Evolutionary conservation across 1,140 invertebrate genomes (phyloP).

Genomic region (Trichonephila inaurata): DNA sequence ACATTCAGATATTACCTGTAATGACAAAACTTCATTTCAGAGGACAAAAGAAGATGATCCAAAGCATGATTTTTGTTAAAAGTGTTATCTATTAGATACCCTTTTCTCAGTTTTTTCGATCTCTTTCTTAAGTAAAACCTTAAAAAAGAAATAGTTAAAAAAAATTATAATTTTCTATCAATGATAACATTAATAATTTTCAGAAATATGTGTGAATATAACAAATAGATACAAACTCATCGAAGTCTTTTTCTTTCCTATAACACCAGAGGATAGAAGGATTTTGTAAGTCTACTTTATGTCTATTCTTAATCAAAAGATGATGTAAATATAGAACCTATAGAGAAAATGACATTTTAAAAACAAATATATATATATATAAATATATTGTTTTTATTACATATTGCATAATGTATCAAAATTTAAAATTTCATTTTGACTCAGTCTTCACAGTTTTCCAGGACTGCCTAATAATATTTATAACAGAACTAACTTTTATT

Average conservation of each 20-base stretch:
- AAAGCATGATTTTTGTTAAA: conserved; percentile 98
- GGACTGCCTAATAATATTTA: too few species aligned
- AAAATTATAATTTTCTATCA: conserved; percentile 72
- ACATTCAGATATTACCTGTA: conserved; percentile 83
- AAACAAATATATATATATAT: not conserved
- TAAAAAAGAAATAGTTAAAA: conserved; percentile 75
- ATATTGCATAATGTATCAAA: too few species aligned
- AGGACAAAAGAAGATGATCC: conserved; percentile 97
- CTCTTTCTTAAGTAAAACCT: conserved; percentile 94
- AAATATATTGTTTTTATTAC: too few species aligned
- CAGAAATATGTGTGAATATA: not conserved
- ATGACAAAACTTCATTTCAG: conserved; percentile 97
- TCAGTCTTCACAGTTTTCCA: too few species aligned
- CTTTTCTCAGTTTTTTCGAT: conserved; percentile 92
- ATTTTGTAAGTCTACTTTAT: conserved; percentile 90
- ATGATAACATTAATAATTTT: not conserved
- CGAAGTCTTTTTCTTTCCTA: conserved; percentile 97
- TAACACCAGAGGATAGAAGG: conserved; percentile 99
- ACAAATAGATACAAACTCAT: conserved; percentile 84
- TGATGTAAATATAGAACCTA: conserved; percentile 97
- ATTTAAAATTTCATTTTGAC: too few species aligned
- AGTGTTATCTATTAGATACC: conserved; percentile 92
- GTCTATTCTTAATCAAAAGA: conserved; percentile 91
- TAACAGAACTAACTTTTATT: too few species aligned
- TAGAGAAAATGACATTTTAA: not conserved